Conservation (phyloP, 92 coral and sea anemone species). For the Porites evermanni region DNA sequence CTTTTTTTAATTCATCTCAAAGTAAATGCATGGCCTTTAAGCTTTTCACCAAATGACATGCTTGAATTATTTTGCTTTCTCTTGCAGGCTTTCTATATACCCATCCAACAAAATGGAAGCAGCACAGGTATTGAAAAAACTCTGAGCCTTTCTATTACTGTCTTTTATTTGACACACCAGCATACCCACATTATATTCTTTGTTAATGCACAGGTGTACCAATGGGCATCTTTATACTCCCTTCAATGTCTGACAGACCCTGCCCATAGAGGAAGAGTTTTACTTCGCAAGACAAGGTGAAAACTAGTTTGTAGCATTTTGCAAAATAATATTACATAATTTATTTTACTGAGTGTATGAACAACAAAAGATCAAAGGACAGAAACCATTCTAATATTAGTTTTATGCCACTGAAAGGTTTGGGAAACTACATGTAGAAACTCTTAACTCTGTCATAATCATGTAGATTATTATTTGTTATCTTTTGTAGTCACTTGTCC, state of each 20-base stretch:
- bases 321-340: neutral
- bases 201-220: slow-evolving; percentile 59
- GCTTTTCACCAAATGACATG: neutral
- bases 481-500: neutral
- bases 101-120: slow-evolving; percentile 71
- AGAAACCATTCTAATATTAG: too few species aligned
- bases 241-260: slow-evolving; percentile 88
- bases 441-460: too few species aligned
- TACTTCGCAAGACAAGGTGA: slow-evolving; percentile 90
- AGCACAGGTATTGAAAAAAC: slow-evolving; percentile 58
- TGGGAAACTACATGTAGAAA: too few species aligned
- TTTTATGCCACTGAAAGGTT: too few species aligned
- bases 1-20: too few species aligned
- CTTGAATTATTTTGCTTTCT: neutral
- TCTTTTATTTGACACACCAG: neutral
- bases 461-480: neutral
- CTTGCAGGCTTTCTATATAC: slow-evolving; percentile 61
- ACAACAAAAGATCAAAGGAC: too few species aligned
- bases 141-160: neutral
- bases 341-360: too few species aligned
- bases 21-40: too few species aligned
- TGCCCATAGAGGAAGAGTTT: slow-evolving; percentile 72
- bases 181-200: too few species aligned
- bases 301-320: neutral
- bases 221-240: slow-evolving; percentile 93